These are phyloP conservation scores for Tetranychus piercei DNA, from an alignment of 2,888 invertebrate species.

Conservation along the genomic window DNA sequence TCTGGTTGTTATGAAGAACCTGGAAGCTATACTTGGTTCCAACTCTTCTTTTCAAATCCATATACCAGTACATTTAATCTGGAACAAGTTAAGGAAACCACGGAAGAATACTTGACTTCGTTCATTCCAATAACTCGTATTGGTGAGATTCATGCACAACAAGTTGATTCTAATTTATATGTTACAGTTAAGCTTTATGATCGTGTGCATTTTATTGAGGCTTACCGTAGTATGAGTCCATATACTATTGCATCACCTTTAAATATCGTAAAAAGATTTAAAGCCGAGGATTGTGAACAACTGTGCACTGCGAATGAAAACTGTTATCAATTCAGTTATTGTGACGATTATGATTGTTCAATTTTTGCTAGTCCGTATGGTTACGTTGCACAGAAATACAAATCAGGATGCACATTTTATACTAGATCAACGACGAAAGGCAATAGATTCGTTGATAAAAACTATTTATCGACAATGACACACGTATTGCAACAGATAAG, in stretches of 20 bases:
- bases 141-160: neutral
- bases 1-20: neutral
- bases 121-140: neutral
- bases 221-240: neutral
- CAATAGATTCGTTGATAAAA: neutral
- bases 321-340: neutral
- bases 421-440: neutral
- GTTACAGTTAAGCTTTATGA: neutral
- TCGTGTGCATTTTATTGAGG: neutral
- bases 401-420: too few relatives aligned
- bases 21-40: neutral
- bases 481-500: neutral
- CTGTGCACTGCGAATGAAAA: neutral
- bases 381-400: too few relatives aligned
- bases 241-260: neutral
- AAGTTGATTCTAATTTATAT: too few relatives aligned
- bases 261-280: neutral
- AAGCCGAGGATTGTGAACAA: neutral
- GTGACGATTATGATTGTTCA: neutral
- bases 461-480: neutral
- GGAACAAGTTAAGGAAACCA: too few relatives aligned
- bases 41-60: neutral
- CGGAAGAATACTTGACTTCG: neutral
- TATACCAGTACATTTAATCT: too few relatives aligned
- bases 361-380: neutral